Percentiles rank a stretch among this genome's conserved stretches.
These are phyloP conservation scores for Labeo rohita DNA, from an alignment of 2,113 vertebrate genomes.

Conservation along the genomic window DNA sequence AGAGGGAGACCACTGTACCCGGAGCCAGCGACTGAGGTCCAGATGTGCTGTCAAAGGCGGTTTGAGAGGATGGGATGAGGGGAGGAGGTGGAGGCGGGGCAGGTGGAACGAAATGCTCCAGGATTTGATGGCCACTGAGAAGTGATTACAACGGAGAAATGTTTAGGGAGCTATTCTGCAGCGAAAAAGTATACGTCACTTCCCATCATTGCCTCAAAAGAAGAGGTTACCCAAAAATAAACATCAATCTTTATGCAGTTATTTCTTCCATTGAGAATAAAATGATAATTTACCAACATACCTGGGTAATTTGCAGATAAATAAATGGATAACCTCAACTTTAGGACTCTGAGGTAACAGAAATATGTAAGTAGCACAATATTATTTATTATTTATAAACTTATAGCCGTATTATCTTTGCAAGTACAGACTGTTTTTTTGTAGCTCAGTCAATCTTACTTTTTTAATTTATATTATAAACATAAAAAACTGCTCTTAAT, in stretches of 20 bases:
- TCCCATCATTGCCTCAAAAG: neutral
- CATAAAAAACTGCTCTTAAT: neutral
- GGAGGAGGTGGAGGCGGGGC: constrained; percentile 84
- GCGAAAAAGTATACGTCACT: neutral
- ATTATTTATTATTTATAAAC: too few relatives aligned
- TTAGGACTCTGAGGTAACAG: neutral
- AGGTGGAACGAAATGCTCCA: constrained; percentile 79
- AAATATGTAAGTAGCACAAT: neutral
- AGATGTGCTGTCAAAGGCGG: constrained; percentile 76
- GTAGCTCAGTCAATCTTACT: neutral
- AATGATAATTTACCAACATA: neutral
- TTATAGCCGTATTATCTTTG: too few relatives aligned
- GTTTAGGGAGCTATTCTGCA: neutral
- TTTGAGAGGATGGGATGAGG: constrained; percentile 80
- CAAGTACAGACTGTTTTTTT: neutral
- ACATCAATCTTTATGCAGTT: neutral
- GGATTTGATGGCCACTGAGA: constrained; percentile 77
- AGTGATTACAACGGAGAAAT: neutral
- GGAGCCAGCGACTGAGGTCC: constrained; percentile 62
- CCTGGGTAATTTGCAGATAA: neutral
- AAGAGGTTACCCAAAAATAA: neutral
- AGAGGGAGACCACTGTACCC: constrained; percentile 56
- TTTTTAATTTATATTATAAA: neutral
- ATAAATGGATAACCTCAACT: neutral
- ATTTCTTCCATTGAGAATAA: neutral